Evolutionary conservation across 2,888 invertebrate species (phyloP).

Genomic region (Clunio marinus): DNA sequence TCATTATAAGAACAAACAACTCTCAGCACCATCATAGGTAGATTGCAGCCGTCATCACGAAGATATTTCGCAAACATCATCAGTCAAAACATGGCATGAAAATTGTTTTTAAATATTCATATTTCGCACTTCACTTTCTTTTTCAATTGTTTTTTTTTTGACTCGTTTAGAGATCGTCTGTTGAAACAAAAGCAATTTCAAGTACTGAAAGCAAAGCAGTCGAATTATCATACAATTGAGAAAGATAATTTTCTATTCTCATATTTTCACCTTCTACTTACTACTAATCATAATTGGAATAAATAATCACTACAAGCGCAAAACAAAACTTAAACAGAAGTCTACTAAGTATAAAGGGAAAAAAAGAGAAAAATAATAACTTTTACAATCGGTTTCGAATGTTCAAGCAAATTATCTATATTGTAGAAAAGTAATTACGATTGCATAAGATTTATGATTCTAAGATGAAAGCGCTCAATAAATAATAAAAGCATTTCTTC

Average conservation of each 20-base stretch:
- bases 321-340: too few species aligned
- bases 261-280: neutral
- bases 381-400: neutral
- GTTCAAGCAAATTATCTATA: neutral
- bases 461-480: conserved; percentile 6
- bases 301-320: neutral
- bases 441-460: conserved; percentile 7
- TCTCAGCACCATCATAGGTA: too few species aligned
- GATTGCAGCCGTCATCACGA: too few species aligned
- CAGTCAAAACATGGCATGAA: neutral
- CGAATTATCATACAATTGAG: conserved; percentile 18
- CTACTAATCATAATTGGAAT: neutral
- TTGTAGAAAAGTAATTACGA: conserved; percentile 2
- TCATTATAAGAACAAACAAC: too few species aligned
- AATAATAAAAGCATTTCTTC: neutral
- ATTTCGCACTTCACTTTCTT: conserved; percentile 20
- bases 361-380: too few species aligned
- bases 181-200: neutral
- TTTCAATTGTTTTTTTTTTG: conserved; percentile 10
- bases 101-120: neutral
- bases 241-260: neutral
- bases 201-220: neutral
- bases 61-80: neutral
- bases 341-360: too few species aligned
- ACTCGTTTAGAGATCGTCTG: too few species aligned